Percentiles rank a stretch among this genome's conserved stretches.
These are phyloP conservation scores for Adelognathus sp. DNA, from an alignment of 2,888 invertebrate species.

Conservation along the genomic window DNA sequence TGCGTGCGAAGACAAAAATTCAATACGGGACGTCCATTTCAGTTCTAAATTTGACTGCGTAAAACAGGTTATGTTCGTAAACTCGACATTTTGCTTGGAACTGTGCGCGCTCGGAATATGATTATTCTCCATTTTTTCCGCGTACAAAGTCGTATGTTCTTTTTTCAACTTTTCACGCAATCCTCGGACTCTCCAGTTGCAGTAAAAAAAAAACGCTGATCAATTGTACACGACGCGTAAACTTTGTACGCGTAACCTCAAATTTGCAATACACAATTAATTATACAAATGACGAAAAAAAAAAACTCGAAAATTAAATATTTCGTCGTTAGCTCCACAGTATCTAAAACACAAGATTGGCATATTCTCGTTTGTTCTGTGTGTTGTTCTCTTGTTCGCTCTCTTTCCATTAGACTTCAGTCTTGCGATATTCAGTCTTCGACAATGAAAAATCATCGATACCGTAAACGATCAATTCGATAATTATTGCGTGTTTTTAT, in stretches of 20 bases:
- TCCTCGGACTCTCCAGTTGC: too few relatives aligned
- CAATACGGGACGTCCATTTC: too few relatives aligned
- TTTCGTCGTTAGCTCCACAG: neutral
- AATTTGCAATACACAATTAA: too few relatives aligned
- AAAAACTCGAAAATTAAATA: neutral
- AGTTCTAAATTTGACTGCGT: too few relatives aligned
- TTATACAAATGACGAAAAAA: neutral
- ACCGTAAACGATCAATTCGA: neutral
- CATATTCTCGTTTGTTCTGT: neutral
- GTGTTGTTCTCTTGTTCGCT: slow-evolving; percentile 8
- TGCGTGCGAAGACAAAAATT: too few relatives aligned
- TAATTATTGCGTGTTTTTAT: neutral
- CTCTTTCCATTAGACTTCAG: slow-evolving; percentile 37
- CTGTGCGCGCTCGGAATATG: too few relatives aligned
- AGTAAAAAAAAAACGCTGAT: neutral
- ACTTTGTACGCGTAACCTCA: too few relatives aligned
- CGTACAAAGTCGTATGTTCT: neutral
- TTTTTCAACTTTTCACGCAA: too few relatives aligned
- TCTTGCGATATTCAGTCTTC: slow-evolving; percentile 55
- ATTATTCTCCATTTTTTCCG: neutral
- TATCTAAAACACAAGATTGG: slow-evolving; percentile 18
- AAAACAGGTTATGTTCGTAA: too few relatives aligned
- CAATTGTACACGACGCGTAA: neutral
- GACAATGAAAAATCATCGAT: slow-evolving; percentile 41
- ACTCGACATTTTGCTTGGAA: too few relatives aligned